Evolutionary conservation across 2,797 vertebrate species (phyloP), one percentile per base, ranked within the genome.

Genomic region (Allobates femoralis): DNA sequence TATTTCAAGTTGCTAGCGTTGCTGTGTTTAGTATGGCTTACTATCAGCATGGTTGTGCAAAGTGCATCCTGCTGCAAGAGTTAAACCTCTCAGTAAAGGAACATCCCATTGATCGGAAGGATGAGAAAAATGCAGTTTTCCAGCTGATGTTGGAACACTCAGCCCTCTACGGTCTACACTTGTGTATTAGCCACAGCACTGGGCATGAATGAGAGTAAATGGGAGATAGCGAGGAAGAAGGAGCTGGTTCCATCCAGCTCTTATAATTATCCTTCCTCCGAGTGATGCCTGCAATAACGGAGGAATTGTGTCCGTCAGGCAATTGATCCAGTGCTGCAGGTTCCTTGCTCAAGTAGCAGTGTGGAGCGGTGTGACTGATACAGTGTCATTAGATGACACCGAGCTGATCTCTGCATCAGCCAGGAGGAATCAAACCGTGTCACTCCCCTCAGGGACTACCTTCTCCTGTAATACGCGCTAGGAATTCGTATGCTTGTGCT

Each of bases 381-480:
- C 90, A 91, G 93, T 92, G 91, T 89, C 92, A 92, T 92, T 34
- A 75, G 93, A 89, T 94, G 93, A 92, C 93, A 94, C 46, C 83
- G 89, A 91, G 93, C 92, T 92, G 94, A 94, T 94, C 93, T 92
- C 93, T 91, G 92, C 94, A 94, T 93, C 94, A 93, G 93, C 93
- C 93, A 89, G 90, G 92, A 95, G 90, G 92, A 95, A 93, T 94
- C 93, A 92, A 94, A 94, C 94, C 91, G 93, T 94, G 93, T 94
- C 93, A 94, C 94, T 94, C 93, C 93, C 95, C 89, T 60, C 90
- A 89, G 94, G 95, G 95, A 95, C 93, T 91, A 92, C 94, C 94
- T 94, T 93, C 90, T 90, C 91, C 91, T 92, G 93, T 88, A 89
- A 92, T 94, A 95, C 91, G 94, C 88, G 86, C 90, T 88, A 93